Conservation (phyloP, 2,888 invertebrate species). For the Campoplex capitator region DNA sequence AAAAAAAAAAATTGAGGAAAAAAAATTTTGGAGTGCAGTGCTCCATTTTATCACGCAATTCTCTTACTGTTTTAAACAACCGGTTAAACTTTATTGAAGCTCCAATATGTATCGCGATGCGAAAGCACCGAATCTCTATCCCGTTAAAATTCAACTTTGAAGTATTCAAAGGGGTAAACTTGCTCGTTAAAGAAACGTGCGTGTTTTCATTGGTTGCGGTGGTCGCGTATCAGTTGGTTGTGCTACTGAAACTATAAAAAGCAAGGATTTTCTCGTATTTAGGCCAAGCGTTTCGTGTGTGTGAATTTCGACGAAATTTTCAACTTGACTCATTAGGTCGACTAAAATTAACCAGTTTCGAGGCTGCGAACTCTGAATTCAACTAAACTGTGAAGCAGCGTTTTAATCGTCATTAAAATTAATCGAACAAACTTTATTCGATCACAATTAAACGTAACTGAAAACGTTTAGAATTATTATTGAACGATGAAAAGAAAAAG, state of each 20-base stretch:
- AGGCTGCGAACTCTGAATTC: not conserved
- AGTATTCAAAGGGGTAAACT: not conserved
- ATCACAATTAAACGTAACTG: not conserved
- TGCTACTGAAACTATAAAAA: not conserved
- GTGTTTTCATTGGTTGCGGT: not conserved
- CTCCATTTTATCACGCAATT: not conserved
- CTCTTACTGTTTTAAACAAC: not conserved
- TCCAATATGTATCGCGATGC: not conserved
- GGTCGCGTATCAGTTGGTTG: not conserved
- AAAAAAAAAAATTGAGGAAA: not conserved
- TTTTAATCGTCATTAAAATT: not conserved
- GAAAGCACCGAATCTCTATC: not conserved
- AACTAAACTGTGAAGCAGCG: not conserved
- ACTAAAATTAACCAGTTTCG: slow-evolving; percentile 6
- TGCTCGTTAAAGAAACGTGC: slow-evolving; percentile 13
- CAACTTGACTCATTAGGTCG: slow-evolving; percentile 23
- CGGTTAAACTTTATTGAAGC: not conserved
- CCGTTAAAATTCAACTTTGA: not conserved
- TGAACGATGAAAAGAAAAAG: not conserved
- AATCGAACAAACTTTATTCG: not conserved
- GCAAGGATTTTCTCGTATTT: not conserved
- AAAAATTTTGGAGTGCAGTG: not conserved
- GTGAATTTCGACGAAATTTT: not conserved
- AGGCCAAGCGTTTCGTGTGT: not conserved
- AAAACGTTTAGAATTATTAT: not conserved